A percentile compares a stretch with the other conserved stretches of the same genome.
phyloP scores from a whole-genome alignment of 2,888 invertebrate genomes.

The Meloe dianella region DNA sequence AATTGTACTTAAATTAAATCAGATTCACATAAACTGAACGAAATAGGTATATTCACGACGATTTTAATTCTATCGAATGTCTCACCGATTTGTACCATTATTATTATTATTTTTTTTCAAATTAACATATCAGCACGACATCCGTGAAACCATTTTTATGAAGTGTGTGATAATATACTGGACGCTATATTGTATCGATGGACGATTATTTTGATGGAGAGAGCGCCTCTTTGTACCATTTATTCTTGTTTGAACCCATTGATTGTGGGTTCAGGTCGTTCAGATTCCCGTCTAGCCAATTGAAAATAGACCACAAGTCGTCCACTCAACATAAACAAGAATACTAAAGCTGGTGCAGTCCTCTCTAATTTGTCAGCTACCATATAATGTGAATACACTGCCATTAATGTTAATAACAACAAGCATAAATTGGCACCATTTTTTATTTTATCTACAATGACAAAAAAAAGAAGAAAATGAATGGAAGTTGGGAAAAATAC shows the following conservation, averaged over 20 bases:
- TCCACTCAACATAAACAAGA: constrained; percentile 90
- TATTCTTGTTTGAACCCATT: constrained; percentile 59
- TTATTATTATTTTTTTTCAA: no score
- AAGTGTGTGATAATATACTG: background rate
- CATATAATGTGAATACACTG: constrained; percentile 92
- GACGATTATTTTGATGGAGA: background rate
- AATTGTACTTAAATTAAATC: background rate
- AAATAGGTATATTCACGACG: background rate
- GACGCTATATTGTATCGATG: background rate
- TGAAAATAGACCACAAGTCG: constrained; percentile 84
- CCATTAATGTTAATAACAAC: constrained; percentile 82
- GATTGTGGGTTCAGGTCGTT: constrained; percentile 50
- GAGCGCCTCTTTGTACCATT: constrained; percentile 25
- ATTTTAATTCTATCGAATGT: background rate
- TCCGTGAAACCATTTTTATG: no score
- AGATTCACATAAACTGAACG: background rate
- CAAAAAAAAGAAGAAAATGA: constrained; percentile 11
- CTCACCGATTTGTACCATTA: background rate
- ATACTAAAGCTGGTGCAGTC: constrained; percentile 87
- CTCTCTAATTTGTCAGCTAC: constrained; percentile 92
- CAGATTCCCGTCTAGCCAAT: constrained; percentile 60
- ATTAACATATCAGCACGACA: no score
- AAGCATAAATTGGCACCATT: constrained; percentile 87
- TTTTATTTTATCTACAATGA: constrained; percentile 81
- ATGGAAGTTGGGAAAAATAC: background rate